phyloP scores from a whole-genome alignment of 1,140 invertebrate species.

The Matsumurasca onukii region DNA sequence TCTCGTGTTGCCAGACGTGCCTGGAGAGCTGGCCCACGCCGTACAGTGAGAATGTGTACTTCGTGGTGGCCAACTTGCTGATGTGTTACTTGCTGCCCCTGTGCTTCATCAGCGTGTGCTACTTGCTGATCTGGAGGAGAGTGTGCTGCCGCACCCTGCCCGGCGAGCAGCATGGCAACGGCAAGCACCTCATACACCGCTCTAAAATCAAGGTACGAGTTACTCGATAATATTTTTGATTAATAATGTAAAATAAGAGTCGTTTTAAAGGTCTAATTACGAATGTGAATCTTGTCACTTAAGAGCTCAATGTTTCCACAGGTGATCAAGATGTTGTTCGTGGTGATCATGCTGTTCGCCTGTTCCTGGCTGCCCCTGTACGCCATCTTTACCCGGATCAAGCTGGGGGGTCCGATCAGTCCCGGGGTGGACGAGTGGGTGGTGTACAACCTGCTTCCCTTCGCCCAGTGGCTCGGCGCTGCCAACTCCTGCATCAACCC shows the following conservation, averaged over 20 bases:
- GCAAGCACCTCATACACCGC: slow-evolving; percentile 40
- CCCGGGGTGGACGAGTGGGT: slow-evolving; percentile 44
- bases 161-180: slow-evolving; percentile 43
- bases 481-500: slow-evolving; percentile 54
- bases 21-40: slow-evolving; percentile 53
- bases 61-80: slow-evolving; percentile 57
- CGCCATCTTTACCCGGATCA: slow-evolving; percentile 51
- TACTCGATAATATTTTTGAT: too few species aligned
- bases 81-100: slow-evolving; percentile 59
- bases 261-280: too few species aligned
- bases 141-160: slow-evolving; percentile 48
- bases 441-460: slow-evolving; percentile 52
- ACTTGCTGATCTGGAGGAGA: slow-evolving; percentile 54
- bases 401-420: slow-evolving; percentile 45
- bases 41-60: slow-evolving; percentile 52
- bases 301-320: too few species aligned
- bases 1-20: slow-evolving; percentile 45
- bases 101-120: slow-evolving; percentile 56
- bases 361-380: slow-evolving; percentile 68
- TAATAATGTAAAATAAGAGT: too few species aligned
- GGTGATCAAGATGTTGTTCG: slow-evolving; percentile 64
- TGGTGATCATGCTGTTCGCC: slow-evolving; percentile 62
- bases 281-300: too few species aligned
- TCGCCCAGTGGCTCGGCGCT: slow-evolving; percentile 66
- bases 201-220: slow-evolving; percentile 46